A percentile compares a stretch with the other conserved stretches of the same genome.
Conservation (phyloP, 30 jellyfish, hydroid and myxozoan genomes). For the Aurelia coerulea region DNA sequence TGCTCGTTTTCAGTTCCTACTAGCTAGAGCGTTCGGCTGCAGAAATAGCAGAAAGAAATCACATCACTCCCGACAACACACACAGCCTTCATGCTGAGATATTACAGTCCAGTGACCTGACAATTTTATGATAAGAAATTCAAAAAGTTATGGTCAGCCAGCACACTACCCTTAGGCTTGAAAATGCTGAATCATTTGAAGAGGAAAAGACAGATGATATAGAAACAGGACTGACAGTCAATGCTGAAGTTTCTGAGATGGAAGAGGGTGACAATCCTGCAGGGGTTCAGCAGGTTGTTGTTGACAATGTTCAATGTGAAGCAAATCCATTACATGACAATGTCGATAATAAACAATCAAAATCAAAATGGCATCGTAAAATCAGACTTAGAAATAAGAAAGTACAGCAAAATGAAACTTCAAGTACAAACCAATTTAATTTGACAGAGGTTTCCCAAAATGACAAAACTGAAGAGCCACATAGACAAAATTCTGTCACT, state of each 20-base stretch:
- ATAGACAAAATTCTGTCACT: not conserved
- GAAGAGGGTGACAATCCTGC: no score
- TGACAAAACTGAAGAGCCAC: not conserved
- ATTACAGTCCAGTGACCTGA: no score
- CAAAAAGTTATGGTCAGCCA: not conserved
- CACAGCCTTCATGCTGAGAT: no score
- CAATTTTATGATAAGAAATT: not conserved
- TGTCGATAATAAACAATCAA: not conserved
- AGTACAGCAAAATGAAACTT: not conserved
- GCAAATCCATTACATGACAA: not conserved
- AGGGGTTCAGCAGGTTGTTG: no score
- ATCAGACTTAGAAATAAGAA: not conserved
- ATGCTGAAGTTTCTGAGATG: not conserved
- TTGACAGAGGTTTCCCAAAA: not conserved
- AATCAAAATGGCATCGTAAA: not conserved
- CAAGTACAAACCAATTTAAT: not conserved
- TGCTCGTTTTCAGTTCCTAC: no score
- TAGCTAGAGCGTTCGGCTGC: no score
- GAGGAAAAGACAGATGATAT: not conserved
- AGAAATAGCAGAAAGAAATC: no score
- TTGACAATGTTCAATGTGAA: not conserved
- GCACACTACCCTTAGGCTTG: no score
- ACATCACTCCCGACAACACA: no score
- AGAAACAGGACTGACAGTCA: not conserved
- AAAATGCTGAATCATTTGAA: not conserved